These are phyloP conservation scores for Sakesphorus luctuosus DNA, from an alignment of 2,113 vertebrate genomes.

Conservation along the genomic window DNA sequence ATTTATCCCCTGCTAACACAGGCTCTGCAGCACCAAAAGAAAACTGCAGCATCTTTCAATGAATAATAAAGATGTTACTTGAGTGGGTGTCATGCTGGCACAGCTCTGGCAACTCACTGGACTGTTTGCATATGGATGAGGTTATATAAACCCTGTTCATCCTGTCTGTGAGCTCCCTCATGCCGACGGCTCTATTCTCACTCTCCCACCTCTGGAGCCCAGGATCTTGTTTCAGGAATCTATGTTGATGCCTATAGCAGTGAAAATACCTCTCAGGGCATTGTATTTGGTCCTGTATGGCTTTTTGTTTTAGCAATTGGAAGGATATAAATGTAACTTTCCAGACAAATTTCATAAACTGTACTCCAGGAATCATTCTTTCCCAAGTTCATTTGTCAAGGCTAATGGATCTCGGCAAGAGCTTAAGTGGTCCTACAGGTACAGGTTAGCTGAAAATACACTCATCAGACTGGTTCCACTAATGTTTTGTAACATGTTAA, in stretches of 20 bases:
- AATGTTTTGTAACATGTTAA: background rate
- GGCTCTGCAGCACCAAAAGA: slow-evolving; percentile 11
- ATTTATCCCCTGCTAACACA: background rate
- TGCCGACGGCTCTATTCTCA: background rate
- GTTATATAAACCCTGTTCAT: slow-evolving; percentile 45
- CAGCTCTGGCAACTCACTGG: slow-evolving; percentile 50
- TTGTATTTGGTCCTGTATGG: background rate
- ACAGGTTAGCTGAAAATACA: background rate
- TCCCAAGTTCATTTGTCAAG: background rate
- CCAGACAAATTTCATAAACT: background rate
- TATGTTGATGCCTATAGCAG: background rate
- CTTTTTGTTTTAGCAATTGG: background rate
- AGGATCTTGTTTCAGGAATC: background rate
- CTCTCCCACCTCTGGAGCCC: background rate
- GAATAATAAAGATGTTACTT: slow-evolving; percentile 46
- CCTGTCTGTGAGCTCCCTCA: background rate
- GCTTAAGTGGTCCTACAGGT: background rate
- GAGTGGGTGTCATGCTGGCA: slow-evolving; percentile 45
- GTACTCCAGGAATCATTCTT: background rate
- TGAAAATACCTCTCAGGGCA: background rate
- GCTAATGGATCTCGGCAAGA: background rate
- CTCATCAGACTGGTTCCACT: background rate
- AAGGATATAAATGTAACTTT: background rate
- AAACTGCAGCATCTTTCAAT: slow-evolving; percentile 29
- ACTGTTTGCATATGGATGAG: slow-evolving; percentile 58